These are phyloP conservation scores for Mormyrus proboscirostris DNA, from an alignment of 2,797 vertebrate species.

Conservation along the genomic window DNA sequence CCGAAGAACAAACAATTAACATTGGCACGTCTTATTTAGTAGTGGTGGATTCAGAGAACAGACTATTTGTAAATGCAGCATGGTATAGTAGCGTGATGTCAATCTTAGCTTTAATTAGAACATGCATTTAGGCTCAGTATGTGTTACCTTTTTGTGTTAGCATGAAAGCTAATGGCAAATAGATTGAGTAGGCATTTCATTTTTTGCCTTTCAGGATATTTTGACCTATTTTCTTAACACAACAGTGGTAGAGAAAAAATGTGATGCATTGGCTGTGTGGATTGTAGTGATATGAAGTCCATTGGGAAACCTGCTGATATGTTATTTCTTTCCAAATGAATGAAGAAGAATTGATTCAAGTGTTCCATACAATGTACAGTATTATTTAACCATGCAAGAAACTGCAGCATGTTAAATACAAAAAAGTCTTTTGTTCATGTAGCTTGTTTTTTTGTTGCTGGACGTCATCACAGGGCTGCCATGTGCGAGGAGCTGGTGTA, in stretches of 20 bases:
- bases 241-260: background rate
- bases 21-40: background rate
- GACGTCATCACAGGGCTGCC: background rate
- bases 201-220: background rate
- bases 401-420: background rate
- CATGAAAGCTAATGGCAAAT: background rate
- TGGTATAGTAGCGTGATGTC: background rate
- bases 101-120: background rate
- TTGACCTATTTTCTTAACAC: background rate
- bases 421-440: background rate
- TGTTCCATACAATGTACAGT: background rate
- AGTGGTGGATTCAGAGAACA: background rate
- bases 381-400: background rate
- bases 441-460: background rate
- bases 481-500: conserved; percentile 35
- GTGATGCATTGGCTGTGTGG: background rate
- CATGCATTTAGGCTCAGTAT: background rate
- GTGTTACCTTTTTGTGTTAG: background rate
- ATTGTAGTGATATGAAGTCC: background rate
- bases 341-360: background rate
- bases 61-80: background rate
- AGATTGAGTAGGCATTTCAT: background rate
- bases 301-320: background rate
- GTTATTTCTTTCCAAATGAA: background rate
- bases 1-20: background rate